phyloP scores from a whole-genome alignment of 2,797 vertebrate species.

The Serranus cabrilla region DNA sequence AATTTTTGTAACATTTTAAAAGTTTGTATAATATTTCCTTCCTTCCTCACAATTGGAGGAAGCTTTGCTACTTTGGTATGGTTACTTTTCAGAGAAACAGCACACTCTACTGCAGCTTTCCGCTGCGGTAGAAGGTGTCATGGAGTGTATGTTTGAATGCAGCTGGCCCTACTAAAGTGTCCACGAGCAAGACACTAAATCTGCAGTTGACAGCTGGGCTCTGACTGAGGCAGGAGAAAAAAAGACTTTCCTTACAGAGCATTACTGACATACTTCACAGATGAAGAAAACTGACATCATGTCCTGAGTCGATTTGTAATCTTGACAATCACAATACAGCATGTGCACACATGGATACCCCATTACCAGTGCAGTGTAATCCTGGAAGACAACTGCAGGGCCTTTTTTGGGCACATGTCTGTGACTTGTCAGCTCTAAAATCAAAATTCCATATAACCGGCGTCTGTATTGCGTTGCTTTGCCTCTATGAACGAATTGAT shows the following conservation, averaged over 20 bases:
- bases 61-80: too few relatives aligned
- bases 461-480: slow-evolving; percentile 53
- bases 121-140: too few relatives aligned
- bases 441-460: slow-evolving; percentile 50
- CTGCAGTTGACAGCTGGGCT: slow-evolving; percentile 14
- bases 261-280: not conserved
- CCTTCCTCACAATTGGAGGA: too few relatives aligned
- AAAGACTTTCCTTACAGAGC: slow-evolving; percentile 17
- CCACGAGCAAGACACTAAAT: slow-evolving; percentile 8
- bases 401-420: slow-evolving; percentile 74
- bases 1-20: too few relatives aligned
- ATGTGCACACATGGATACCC: slow-evolving; percentile 9
- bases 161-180: too few relatives aligned
- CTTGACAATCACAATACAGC: not conserved
- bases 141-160: too few relatives aligned
- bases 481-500: slow-evolving; percentile 68
- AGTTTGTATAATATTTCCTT: too few relatives aligned
- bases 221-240: not conserved
- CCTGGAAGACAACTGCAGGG: slow-evolving; percentile 33
- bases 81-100: too few relatives aligned
- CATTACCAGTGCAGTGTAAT: not conserved
- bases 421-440: slow-evolving; percentile 53
- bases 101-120: too few relatives aligned
- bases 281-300: not conserved
- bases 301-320: slow-evolving; percentile 5